Evolutionary conservation across 2,113 vertebrate genomes (phyloP).

Genomic region (Gallinago media): DNA sequence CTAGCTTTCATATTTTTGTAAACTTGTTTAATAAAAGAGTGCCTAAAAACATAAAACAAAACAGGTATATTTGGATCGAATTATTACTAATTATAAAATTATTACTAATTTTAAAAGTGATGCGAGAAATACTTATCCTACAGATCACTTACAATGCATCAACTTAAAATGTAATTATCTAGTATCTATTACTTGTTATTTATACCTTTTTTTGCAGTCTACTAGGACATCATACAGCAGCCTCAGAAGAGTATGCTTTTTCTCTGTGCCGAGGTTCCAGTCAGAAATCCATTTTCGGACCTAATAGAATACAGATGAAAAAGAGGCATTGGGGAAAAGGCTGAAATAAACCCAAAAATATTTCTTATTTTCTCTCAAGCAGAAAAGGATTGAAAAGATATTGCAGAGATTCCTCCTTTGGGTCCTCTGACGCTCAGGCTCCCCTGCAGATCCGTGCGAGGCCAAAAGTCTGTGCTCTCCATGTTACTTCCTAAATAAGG

Average conservation of each 20-base stretch:
- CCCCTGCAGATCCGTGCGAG: neutral
- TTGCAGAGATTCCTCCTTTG: neutral
- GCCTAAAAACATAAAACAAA: neutral
- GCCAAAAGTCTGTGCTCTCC: neutral
- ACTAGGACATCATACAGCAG: slow-evolving; percentile 96
- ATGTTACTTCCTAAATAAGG: neutral
- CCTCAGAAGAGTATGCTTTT: slow-evolving; percentile 93
- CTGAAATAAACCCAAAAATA: neutral
- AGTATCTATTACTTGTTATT: neutral
- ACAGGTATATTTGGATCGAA: neutral
- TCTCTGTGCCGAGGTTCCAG: slow-evolving; percentile 95
- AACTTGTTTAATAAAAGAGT: neutral
- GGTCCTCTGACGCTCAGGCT: neutral
- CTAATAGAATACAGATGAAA: slow-evolving; percentile 59
- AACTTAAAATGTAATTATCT: neutral
- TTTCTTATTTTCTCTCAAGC: neutral
- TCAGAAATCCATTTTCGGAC: slow-evolving; percentile 98
- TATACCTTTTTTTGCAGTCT: slow-evolving; percentile 96
- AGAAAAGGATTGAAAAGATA: neutral
- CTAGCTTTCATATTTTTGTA: neutral
- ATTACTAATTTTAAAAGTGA: neutral
- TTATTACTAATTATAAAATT: neutral
- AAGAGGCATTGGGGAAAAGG: neutral
- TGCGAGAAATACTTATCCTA: neutral
- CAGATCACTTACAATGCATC: neutral